A percentile compares a stretch with the other conserved stretches of the same genome.
Conservation (phyloP, 2,113 vertebrate genomes). For the Isurus oxyrinchus region DNA sequence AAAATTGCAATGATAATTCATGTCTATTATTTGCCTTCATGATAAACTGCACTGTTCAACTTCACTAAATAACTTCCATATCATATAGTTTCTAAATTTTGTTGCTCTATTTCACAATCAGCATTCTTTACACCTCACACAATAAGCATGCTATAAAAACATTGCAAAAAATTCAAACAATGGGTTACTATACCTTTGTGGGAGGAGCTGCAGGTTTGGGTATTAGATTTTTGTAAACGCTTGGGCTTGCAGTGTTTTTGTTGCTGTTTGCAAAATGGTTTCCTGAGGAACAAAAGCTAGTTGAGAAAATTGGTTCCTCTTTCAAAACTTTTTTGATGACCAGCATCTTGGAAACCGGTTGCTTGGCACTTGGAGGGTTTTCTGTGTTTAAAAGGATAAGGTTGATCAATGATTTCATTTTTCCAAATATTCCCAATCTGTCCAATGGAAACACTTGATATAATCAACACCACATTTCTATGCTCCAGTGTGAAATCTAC, state of each 20-base stretch:
- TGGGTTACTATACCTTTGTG: conserved; percentile 70
- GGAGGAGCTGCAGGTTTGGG: conserved; percentile 89
- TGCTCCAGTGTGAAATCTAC: not conserved
- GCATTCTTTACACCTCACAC: not conserved
- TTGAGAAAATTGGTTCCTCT: conserved; percentile 95
- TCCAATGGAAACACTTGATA: not conserved
- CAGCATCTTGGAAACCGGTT: conserved; percentile 92
- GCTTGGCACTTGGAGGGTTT: conserved; percentile 97
- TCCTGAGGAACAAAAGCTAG: conserved; percentile 83
- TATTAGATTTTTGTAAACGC: conserved; percentile 96
- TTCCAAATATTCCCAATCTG: not conserved
- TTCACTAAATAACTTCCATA: not conserved
- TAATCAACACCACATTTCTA: not conserved
- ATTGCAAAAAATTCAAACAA: not conserved
- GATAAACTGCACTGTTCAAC: not conserved
- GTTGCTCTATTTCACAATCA: not conserved
- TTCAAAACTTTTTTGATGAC: conserved; percentile 99
- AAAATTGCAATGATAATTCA: not conserved
- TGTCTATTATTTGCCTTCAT: not conserved
- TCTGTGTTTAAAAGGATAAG: conserved; percentile 55
- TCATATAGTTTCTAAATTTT: not conserved
- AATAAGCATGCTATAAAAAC: not conserved
- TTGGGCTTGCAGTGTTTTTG: conserved; percentile 82
- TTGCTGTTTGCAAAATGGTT: conserved; percentile 75
- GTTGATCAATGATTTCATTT: not conserved